phyloP scores from a whole-genome alignment of 2,797 vertebrate genomes.

The Chelon auratus region DNA sequence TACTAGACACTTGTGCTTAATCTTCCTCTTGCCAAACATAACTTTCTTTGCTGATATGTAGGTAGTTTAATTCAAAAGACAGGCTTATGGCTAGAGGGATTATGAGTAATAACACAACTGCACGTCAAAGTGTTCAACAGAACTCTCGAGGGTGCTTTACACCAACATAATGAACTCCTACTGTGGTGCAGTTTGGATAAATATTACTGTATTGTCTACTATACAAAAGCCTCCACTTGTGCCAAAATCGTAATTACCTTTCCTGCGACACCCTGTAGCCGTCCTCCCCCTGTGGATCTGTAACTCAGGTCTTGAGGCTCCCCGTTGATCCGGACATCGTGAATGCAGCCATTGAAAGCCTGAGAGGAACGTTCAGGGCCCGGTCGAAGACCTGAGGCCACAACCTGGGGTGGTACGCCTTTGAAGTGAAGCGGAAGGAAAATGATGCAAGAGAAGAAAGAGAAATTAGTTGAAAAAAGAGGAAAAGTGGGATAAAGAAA shows the following conservation, averaged over 20 bases:
- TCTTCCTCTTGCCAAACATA: constrained; percentile 4
- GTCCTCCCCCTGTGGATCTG: constrained; percentile 79
- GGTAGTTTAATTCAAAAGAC: not conserved
- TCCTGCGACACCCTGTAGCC: constrained; percentile 80
- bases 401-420: constrained; percentile 92
- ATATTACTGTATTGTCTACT: not conserved
- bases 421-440: constrained; percentile 1
- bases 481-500: not conserved
- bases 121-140: not conserved
- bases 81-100: no score
- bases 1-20: not conserved
- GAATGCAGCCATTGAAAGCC: constrained; percentile 95
- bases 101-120: no score
- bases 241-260: constrained; percentile 55
- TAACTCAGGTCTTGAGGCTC: constrained; percentile 93
- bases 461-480: not conserved
- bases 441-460: not conserved
- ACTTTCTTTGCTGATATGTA: not conserved
- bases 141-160: not conserved
- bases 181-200: not conserved
- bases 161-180: not conserved
- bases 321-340: constrained; percentile 93
- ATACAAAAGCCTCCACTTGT: not conserved
- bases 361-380: constrained; percentile 89
- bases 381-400: constrained; percentile 90